phyloP scores from a whole-genome alignment of 2,888 invertebrate species.

The Sinhomidia bicolor region DNA sequence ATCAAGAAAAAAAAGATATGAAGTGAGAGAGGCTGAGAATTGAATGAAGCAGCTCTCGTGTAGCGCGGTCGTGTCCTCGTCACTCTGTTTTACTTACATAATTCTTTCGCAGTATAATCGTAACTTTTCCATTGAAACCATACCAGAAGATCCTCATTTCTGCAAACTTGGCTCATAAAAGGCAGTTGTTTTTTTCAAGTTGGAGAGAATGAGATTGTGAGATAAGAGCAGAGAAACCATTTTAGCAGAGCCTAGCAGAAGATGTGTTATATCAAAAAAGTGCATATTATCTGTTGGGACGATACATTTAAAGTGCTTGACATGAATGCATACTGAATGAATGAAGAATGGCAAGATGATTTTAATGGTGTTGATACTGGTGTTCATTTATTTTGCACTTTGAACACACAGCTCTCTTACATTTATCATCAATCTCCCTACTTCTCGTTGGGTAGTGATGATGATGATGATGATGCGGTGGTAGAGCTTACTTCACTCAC shows the following conservation, averaged over 20 bases:
- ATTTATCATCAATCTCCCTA: slow-evolving; percentile 26
- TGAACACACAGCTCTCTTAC: background rate
- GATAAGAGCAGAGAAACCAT: background rate
- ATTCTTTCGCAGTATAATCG: background rate
- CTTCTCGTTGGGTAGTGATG: slow-evolving; percentile 1
- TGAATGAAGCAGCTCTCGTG: background rate
- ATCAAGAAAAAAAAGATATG: background rate
- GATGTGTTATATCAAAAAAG: slow-evolving; percentile 45
- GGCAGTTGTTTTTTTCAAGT: background rate
- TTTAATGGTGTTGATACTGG: slow-evolving; percentile 6
- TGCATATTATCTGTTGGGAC: background rate
- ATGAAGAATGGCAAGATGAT: slow-evolving; percentile 25
- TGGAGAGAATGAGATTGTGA: background rate
- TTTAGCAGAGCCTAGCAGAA: slow-evolving; percentile 43
- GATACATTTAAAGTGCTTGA: slow-evolving; percentile 54
- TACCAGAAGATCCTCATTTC: slow-evolving; percentile 6
- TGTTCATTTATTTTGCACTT: slow-evolving; percentile 29
- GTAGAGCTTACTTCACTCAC: too few relatives aligned
- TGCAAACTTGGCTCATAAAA: slow-evolving; percentile 26
- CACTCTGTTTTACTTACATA: background rate
- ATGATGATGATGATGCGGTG: too few relatives aligned
- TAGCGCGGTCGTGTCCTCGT: background rate
- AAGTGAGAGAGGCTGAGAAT: background rate
- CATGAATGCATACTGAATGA: slow-evolving; percentile 63
- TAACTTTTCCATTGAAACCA: background rate